Conservation (phyloP, 2,888 invertebrate species). For the Drosophila ustulata region DNA sequence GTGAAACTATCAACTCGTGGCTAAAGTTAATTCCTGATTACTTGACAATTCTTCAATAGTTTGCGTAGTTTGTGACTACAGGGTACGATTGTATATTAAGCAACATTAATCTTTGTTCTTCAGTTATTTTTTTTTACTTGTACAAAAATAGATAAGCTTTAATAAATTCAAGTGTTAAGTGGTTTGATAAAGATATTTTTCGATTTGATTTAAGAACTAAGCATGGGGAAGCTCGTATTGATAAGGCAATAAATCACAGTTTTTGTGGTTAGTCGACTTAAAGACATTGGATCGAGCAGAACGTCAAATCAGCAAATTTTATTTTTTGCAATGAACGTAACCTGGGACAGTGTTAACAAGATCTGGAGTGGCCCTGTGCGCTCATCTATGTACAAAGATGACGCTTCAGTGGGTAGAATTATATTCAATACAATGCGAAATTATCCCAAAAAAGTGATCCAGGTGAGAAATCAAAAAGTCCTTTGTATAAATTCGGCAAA, state of each 20-base stretch:
- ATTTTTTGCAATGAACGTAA: slow-evolving; percentile 9
- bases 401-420: slow-evolving; percentile 39
- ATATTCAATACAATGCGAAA: slow-evolving; percentile 45
- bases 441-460: slow-evolving; percentile 51
- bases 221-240: neutral
- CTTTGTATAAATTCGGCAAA: neutral
- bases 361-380: slow-evolving; percentile 39
- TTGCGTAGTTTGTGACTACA: neutral
- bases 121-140: neutral
- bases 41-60: neutral
- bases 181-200: slow-evolving; percentile 19
- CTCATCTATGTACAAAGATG: slow-evolving; percentile 28
- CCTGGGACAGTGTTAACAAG: slow-evolving; percentile 21
- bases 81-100: neutral
- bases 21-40: neutral
- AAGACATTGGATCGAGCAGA: neutral
- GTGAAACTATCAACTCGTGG: neutral
- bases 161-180: slow-evolving; percentile 1
- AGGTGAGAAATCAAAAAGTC: slow-evolving; percentile 27
- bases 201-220: neutral
- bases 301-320: neutral
- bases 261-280: slow-evolving; percentile 13
- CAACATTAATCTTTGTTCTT: neutral
- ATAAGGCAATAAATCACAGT: slow-evolving; percentile 21
- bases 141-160: slow-evolving; percentile 22